A percentile compares a stretch with the other conserved stretches of the same genome.
phyloP scores from a whole-genome alignment of 2,888 invertebrate species.

The Atrina japonica region DNA sequence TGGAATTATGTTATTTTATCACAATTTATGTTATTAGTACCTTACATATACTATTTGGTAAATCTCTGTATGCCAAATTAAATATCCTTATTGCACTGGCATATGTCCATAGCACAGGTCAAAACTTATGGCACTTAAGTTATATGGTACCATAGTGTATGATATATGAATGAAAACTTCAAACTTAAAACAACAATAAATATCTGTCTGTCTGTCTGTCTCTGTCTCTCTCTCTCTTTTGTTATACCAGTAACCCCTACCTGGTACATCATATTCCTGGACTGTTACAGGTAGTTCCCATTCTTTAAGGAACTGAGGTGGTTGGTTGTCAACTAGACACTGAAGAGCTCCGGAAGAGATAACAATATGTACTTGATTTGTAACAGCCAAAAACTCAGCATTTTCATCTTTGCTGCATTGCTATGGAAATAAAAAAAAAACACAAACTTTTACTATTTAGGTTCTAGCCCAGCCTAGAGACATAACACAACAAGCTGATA shows the following conservation, averaged over 20 bases:
- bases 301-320: conserved; percentile 50
- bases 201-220: neutral
- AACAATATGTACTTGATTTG: conserved; percentile 65
- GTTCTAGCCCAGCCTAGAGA: neutral
- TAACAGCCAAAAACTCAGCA: conserved; percentile 63
- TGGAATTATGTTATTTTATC: too few relatives aligned
- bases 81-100: too few relatives aligned
- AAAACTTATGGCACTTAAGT: too few relatives aligned
- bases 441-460: too few relatives aligned
- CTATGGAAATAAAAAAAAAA: conserved; percentile 52
- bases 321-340: conserved; percentile 71
- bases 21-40: too few relatives aligned
- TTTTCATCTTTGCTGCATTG: conserved; percentile 69
- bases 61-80: too few relatives aligned
- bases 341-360: conserved; percentile 67
- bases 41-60: too few relatives aligned
- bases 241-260: conserved; percentile 56
- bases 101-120: too few relatives aligned
- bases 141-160: too few relatives aligned
- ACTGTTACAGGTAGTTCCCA: conserved; percentile 75
- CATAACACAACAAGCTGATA: neutral
- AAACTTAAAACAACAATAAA: neutral
- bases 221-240: neutral
- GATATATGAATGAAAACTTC: too few relatives aligned
- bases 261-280: conserved; percentile 56